Conservation (phyloP, 2,888 invertebrate species). For the Pycnomerus fuliginosus region DNA sequence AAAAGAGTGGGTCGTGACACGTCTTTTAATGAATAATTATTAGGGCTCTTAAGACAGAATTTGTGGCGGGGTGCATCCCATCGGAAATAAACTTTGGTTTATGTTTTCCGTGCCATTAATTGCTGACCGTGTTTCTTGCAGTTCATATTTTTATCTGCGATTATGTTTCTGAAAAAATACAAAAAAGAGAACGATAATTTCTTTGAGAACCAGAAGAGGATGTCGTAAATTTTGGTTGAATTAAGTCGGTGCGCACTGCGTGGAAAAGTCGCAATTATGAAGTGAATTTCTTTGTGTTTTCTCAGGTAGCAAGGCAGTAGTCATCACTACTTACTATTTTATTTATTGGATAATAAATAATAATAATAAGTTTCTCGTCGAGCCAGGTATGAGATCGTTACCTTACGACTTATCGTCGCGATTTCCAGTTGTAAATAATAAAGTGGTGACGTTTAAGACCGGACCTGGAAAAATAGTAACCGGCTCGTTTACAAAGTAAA, state of each 20-base stretch:
- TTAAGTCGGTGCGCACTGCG: conserved; percentile 10
- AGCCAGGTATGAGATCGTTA: conserved; percentile 11
- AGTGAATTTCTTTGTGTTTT: too few relatives aligned
- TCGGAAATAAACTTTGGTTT: conserved; percentile 14
- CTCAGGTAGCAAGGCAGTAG: too few relatives aligned
- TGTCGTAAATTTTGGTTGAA: conserved; percentile 14
- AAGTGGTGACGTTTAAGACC: too few relatives aligned
- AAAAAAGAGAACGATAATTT: conserved; percentile 4
- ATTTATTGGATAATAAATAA: conserved; percentile 19
- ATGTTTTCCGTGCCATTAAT: conserved; percentile 13
- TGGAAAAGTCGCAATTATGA: too few relatives aligned
- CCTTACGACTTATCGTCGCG: conserved; percentile 15
- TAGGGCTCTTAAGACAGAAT: neutral
- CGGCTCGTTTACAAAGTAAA: too few relatives aligned
- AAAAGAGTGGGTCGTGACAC: neutral
- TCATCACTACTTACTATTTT: too few relatives aligned
- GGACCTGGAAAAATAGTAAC: too few relatives aligned
- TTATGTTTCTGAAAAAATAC: conserved; percentile 1
- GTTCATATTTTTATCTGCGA: conserved; percentile 1
- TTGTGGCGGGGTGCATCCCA: conserved; percentile 4
- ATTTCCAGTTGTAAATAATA: conserved; percentile 14
- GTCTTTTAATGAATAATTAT: neutral
- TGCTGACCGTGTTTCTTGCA: conserved; percentile 5
- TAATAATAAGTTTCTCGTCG: conserved; percentile 10
- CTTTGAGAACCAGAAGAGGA: conserved; percentile 5